Evolutionary conservation across 1,140 invertebrate genomes (phyloP), one percentile per base, ranked within the genome.

Genomic region (Proales similis): DNA sequence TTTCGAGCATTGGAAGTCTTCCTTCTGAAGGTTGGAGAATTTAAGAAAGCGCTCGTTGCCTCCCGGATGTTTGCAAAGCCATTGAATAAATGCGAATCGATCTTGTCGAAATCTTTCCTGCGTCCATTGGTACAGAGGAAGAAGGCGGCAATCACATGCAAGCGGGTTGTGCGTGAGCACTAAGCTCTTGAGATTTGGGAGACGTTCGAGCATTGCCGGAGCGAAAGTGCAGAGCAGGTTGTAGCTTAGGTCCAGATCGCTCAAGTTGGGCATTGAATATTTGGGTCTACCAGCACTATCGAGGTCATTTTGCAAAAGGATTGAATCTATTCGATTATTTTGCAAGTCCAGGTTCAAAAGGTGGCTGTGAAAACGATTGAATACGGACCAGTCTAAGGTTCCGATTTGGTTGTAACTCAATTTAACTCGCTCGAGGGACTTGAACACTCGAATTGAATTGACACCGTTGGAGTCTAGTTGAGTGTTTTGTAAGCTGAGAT

Each of bases 61-160:
- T 2, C 20, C 20, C 20, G 36, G 36, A 14, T 39, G 36, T 2
- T 45, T 45, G 38, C 57, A 61, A 14, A 38, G 39, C 57, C 57
- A 61, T 42, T 61, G 57, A 3, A 61, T 45, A 30, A 46, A 61
- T 14, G 11, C 33, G 9, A 61, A 45, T 30, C 45, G 24, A 5
- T 61, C 57, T 30, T 29, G 22, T 11, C 47, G 32, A 29, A 27
- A 45, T 9, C 47, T 45, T 9, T 17, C 19, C 9, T 12, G 33
- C 5, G 29, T 22, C 57, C 57, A 61, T 6, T 61, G 20, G 17
- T 61, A 61, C 24, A 61, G 14, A n/a, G 24, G 3, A 11, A 19
- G 5, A 19, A 61, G 9, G 7, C 36, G 20, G 26, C 57, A 61
- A 32, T 61, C 57, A 12, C 57, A 61, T 14, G 45, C 32, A 6